Conservation (phyloP, 1,140 invertebrate genomes). For the Drosophila lini region DNA sequence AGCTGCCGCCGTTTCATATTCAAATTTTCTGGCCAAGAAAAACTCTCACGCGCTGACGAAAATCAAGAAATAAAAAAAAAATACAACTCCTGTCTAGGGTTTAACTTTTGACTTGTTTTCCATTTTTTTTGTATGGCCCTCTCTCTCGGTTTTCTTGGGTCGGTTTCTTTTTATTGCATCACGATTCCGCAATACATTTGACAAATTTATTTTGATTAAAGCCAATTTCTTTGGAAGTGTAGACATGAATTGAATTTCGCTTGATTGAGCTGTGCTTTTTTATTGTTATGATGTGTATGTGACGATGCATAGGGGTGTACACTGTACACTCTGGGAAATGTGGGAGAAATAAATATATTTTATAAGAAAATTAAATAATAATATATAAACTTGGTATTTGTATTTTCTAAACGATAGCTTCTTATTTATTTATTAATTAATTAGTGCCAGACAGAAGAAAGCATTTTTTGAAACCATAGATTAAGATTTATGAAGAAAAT, state of each 20-base stretch:
- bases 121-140: conserved; percentile 3
- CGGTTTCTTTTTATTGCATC: conserved; percentile 70
- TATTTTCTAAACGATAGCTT: neutral
- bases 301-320: conserved; percentile 1
- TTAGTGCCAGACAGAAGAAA: neutral
- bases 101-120: conserved; percentile 45
- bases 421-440: neutral
- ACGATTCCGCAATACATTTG: conserved; percentile 76
- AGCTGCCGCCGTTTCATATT: conserved; percentile 64
- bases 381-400: neutral
- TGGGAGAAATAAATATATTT: neutral
- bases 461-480: neutral
- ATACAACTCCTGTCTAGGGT: conserved; percentile 12
- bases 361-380: neutral
- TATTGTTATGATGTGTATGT: conserved; percentile 42
- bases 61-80: conserved; percentile 35
- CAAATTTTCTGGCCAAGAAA: conserved; percentile 60
- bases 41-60: conserved; percentile 58
- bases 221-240: conserved; percentile 69
- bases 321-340: conserved; percentile 6
- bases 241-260: conserved; percentile 72
- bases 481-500: neutral
- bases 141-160: conserved; percentile 12
- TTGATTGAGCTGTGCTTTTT: conserved; percentile 69
- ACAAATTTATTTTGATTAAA: conserved; percentile 80